Conservation (phyloP, 2,888 invertebrate species). For the Galeruca laticollis region DNA sequence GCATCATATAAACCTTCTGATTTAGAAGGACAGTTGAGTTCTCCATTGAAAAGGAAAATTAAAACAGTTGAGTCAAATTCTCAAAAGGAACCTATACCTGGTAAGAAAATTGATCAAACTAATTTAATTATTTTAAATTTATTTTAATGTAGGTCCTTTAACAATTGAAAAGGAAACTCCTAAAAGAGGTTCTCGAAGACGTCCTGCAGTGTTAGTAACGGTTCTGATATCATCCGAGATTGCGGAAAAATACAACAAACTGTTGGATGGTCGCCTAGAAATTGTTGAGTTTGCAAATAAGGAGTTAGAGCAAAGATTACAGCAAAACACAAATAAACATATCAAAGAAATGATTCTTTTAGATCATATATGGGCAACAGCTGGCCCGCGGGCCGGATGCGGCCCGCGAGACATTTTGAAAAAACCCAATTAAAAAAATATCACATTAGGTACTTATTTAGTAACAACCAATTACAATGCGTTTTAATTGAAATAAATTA, state of each 20-base stretch:
- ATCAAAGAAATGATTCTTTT: conserved; percentile 16
- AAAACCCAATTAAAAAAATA: no score
- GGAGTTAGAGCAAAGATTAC: background rate
- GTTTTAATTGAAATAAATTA: no score
- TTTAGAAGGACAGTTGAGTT: conserved; percentile 6
- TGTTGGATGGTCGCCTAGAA: conserved; percentile 15
- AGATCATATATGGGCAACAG: no score
- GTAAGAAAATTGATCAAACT: conserved; percentile 16
- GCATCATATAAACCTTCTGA: conserved; percentile 13
- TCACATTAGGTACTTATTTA: no score
- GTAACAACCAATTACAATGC: no score
- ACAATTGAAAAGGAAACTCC: conserved; percentile 4
- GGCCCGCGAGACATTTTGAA: no score
- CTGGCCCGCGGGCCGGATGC: no score
- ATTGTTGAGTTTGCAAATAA: background rate
- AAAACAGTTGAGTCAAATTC: conserved; percentile 16
- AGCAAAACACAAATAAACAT: background rate
- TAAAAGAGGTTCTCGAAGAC: conserved; percentile 2
- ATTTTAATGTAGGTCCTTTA: conserved; percentile 11
- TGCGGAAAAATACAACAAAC: conserved; percentile 9
- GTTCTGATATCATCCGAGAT: conserved; percentile 10
- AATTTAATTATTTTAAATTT: background rate
- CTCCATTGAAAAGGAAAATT: conserved; percentile 21
- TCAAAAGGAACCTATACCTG: conserved; percentile 19
- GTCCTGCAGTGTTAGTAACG: conserved; percentile 8